Evolutionary conservation across 2,113 vertebrate genomes (phyloP).

Genomic region (Charina bottae): DNA sequence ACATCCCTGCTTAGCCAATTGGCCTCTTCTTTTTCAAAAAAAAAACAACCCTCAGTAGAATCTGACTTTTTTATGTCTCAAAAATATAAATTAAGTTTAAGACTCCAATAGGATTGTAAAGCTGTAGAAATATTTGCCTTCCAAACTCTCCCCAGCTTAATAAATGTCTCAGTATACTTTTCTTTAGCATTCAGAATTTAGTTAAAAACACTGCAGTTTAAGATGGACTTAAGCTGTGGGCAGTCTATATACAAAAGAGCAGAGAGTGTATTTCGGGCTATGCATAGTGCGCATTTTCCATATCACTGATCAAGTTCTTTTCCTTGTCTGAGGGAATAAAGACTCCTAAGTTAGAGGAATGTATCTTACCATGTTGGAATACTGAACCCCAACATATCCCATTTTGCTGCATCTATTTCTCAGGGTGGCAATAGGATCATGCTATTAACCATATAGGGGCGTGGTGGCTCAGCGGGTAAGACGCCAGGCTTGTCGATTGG

Average conservation of each 20-base stretch:
- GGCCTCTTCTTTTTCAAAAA: neutral
- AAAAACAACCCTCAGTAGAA: neutral
- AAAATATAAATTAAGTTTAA: constrained; percentile 30
- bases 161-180: constrained; percentile 25
- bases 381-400: too few species aligned
- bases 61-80: constrained; percentile 7
- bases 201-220: neutral
- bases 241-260: neutral
- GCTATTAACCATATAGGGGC: neutral
- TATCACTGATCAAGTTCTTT: neutral
- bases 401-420: neutral
- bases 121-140: constrained; percentile 32
- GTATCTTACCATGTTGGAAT: neutral
- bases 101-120: constrained; percentile 18
- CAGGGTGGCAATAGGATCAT: neutral
- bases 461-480: too few species aligned
- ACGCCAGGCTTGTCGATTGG: too few species aligned
- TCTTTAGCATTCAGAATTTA: neutral
- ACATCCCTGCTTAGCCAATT: neutral
- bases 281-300: neutral
- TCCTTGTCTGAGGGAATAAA: neutral
- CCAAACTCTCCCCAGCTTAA: constrained; percentile 14
- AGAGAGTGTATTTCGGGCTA: neutral
- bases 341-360: neutral
- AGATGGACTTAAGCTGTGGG: neutral